Percentiles rank a stretch among this genome's conserved stretches.
phyloP scores from a whole-genome alignment of 1,140 invertebrate species.

The Drosophila tristis region DNA sequence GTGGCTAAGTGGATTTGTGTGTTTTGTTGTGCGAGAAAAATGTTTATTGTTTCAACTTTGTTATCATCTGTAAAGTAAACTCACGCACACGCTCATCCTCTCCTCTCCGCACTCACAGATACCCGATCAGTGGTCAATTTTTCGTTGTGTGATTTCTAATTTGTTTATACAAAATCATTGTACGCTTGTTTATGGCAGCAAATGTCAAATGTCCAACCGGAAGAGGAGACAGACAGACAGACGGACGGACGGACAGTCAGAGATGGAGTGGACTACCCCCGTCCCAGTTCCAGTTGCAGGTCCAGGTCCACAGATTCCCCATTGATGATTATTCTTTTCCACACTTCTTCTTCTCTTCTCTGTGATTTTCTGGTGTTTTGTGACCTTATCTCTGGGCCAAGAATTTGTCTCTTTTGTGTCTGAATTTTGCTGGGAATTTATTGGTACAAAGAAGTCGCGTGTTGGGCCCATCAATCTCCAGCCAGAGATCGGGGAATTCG shows the following conservation, averaged over 20 bases:
- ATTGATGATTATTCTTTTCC: constrained; percentile 49
- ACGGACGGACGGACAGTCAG: too few species aligned
- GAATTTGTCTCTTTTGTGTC: constrained; percentile 50
- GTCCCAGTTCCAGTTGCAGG: constrained; percentile 1
- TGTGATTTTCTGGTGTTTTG: constrained; percentile 9
- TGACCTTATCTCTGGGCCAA: constrained; percentile 54
- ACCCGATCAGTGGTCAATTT: constrained; percentile 58
- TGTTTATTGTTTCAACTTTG: constrained; percentile 84
- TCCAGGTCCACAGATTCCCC: constrained; percentile 5
- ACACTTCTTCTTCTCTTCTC: constrained; percentile 22
- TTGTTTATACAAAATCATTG: constrained; percentile 81
- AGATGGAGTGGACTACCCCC: too few species aligned
- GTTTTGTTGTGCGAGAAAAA: constrained; percentile 83
- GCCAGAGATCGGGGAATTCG: constrained; percentile 41
- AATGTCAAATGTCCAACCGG: constrained; percentile 60
- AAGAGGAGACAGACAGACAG: constrained; percentile 33
- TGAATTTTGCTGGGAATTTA: constrained; percentile 78
- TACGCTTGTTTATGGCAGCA: constrained; percentile 73
- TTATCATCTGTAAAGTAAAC: constrained; percentile 82
- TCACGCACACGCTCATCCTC: constrained; percentile 23
- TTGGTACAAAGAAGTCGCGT: constrained; percentile 77
- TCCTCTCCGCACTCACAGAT: not conserved
- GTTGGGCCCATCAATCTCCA: constrained; percentile 76
- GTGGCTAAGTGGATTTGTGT: constrained; percentile 84
- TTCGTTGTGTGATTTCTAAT: constrained; percentile 78